phyloP scores from a whole-genome alignment of 2,888 invertebrate genomes.

The Beris morrisii region DNA sequence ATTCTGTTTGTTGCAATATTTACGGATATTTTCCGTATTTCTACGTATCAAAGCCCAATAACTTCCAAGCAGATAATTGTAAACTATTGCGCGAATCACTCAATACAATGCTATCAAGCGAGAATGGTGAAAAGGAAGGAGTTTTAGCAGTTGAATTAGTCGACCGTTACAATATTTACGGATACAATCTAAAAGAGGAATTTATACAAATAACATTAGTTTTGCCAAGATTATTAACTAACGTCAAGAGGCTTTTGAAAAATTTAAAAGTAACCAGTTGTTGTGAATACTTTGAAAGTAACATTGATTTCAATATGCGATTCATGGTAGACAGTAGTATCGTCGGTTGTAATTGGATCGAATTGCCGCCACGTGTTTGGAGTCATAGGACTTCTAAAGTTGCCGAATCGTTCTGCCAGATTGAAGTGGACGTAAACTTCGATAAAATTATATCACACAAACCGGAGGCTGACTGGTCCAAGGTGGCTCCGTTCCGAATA shows the following conservation, averaged over 20 bases:
- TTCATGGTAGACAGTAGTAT: conserved; percentile 96
- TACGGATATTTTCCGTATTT: conserved; percentile 98
- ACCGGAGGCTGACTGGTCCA: conserved; percentile 95
- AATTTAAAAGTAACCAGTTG: conserved; percentile 63
- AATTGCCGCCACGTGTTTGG: conserved; percentile 82
- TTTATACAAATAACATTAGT: conserved; percentile 88
- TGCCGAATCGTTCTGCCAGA: conserved; percentile 74
- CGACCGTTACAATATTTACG: conserved; percentile 82
- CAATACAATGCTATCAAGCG: conserved; percentile 82
- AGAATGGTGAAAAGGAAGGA: conserved; percentile 76
- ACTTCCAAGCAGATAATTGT: conserved; percentile 66
- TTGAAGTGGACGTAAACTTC: conserved; percentile 89
- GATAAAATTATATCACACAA: conserved; percentile 85
- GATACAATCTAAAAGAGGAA: conserved; percentile 72
- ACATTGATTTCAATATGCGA: conserved; percentile 97
- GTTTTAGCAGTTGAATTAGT: conserved; percentile 82
- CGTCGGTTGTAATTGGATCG: conserved; percentile 98
- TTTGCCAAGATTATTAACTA: conserved; percentile 78
- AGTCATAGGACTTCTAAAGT: conserved; percentile 60
- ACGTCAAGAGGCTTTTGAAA: conserved; percentile 82
- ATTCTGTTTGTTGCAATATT: conserved; percentile 95
- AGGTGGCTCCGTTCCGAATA: conserved; percentile 93
- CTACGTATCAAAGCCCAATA: conserved; percentile 82
- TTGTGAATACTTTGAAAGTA: conserved; percentile 80
- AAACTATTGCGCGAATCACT: conserved; percentile 69